Conservation (phyloP, 2,888 invertebrate species). For the Eupithecia pulchellata region DNA sequence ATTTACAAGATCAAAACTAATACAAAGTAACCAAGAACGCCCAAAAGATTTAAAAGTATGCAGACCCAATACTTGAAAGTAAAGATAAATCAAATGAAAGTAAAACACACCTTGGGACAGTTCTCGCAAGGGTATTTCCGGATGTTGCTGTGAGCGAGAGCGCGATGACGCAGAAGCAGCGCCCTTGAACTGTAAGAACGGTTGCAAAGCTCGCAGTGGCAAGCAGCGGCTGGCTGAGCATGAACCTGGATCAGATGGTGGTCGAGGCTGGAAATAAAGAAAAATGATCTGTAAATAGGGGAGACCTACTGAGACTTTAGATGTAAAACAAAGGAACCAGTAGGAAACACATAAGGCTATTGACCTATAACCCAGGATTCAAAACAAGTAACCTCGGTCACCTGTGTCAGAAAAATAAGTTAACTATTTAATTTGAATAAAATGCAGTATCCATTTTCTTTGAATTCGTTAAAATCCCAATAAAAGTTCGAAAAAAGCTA, state of each 20-base stretch:
- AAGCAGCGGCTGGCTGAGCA: constrained; percentile 91
- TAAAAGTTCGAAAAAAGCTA: neutral
- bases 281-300: neutral
- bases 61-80: neutral
- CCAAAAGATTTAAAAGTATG: neutral
- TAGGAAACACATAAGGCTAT: neutral
- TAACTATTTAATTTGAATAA: neutral
- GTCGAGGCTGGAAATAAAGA: constrained; percentile 89
- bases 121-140: constrained; percentile 97
- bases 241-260: constrained; percentile 92
- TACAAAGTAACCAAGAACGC: neutral
- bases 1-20: neutral
- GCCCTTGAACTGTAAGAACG: constrained; percentile 93
- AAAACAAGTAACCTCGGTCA: neutral
- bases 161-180: constrained; percentile 92
- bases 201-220: constrained; percentile 93
- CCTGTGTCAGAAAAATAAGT: neutral
- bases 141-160: constrained; percentile 91
- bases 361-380: neutral
- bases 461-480: neutral
- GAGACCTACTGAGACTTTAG: neutral
- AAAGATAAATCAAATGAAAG: neutral
- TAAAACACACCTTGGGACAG: constrained; percentile 90
- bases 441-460: neutral
- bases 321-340: neutral